phyloP scores from a whole-genome alignment of 2,888 invertebrate species.

The Pristionchus japonicus region DNA sequence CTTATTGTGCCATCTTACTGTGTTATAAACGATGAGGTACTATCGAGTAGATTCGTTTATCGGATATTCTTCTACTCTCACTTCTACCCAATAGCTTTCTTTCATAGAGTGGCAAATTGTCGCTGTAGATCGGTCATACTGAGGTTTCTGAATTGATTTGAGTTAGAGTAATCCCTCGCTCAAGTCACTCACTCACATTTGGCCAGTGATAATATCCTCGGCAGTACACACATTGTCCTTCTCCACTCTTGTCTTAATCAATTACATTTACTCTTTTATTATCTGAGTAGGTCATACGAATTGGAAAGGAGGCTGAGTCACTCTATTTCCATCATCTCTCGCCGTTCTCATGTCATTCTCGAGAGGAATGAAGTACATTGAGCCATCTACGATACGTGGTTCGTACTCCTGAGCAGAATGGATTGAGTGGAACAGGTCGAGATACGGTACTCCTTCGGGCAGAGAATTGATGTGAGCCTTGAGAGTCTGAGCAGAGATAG shows the following conservation, averaged over 20 bases:
- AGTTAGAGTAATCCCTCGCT: not conserved
- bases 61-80: conserved; percentile 26
- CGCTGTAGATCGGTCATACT: conserved; percentile 25
- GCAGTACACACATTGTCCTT: not conserved
- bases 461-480: conserved; percentile 39
- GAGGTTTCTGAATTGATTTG: not conserved
- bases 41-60: conserved; percentile 34
- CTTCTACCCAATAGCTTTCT: conserved; percentile 37
- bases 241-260: not conserved
- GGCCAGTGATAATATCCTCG: conserved; percentile 22
- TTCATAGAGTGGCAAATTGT: conserved; percentile 37
- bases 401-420: conserved; percentile 7
- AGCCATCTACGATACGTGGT: not conserved
- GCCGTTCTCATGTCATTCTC: not conserved
- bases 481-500: conserved; percentile 28
- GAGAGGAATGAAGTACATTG: conserved; percentile 21
- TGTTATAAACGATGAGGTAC: not conserved
- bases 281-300: not conserved
- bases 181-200: conserved; percentile 22
- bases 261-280: not conserved
- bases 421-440: not conserved
- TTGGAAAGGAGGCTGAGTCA: not conserved
- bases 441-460: conserved; percentile 28
- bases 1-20: not conserved
- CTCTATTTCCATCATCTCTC: conserved; percentile 10